phyloP scores from a whole-genome alignment of 2,888 invertebrate species.

The Brassicogethes aeneus region DNA sequence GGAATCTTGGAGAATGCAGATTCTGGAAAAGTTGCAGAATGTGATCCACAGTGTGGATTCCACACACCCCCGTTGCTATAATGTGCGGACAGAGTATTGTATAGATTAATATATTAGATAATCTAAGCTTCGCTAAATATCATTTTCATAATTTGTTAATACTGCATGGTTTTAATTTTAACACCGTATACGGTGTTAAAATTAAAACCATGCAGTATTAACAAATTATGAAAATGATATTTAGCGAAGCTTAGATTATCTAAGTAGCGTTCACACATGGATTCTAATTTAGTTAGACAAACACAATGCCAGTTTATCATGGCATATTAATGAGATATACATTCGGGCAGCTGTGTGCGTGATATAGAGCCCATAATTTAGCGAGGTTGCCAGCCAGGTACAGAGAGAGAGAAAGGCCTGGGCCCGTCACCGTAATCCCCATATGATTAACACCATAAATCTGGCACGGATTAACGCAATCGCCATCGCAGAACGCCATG shows the following conservation, averaged over 20 bases:
- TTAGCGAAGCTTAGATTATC: background rate
- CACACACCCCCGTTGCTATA: too few relatives aligned
- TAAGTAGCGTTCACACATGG: background rate
- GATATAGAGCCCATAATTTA: conserved; percentile 43
- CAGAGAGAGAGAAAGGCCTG: conserved; percentile 31
- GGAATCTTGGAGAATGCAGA: too few relatives aligned
- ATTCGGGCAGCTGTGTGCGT: conserved; percentile 36
- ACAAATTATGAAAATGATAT: conserved; percentile 3
- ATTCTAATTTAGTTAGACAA: conserved; percentile 5
- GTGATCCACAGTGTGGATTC: too few relatives aligned
- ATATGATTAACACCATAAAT: conserved; percentile 58
- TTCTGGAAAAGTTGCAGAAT: too few relatives aligned
- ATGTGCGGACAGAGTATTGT: too few relatives aligned
- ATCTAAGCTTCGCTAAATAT: background rate
- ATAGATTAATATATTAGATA: too few relatives aligned
- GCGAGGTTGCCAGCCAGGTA: conserved; percentile 35
- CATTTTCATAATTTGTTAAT: conserved; percentile 4
- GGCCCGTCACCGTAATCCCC: conserved; percentile 45
- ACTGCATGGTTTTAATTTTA: too few relatives aligned
- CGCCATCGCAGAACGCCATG: conserved; percentile 31
- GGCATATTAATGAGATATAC: conserved; percentile 32
- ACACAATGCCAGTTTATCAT: conserved; percentile 23
- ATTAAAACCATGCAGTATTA: too few relatives aligned
- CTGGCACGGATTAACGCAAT: conserved; percentile 44
- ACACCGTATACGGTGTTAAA: too few relatives aligned